Conservation (phyloP, 2,113 vertebrate species). For the Sinocyclocheilus anophthalmus region DNA sequence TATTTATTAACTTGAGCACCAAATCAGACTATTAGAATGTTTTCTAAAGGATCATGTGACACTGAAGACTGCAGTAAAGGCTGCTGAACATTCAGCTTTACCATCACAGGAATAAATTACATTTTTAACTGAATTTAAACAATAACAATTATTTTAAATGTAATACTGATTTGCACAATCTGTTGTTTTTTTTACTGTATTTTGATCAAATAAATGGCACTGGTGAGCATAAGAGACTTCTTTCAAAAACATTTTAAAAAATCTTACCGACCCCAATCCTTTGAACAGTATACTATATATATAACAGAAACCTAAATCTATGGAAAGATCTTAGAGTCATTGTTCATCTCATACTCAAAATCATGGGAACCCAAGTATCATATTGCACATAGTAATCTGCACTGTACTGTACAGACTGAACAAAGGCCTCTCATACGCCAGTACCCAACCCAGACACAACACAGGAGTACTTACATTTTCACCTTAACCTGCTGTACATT, state of each 20-base stretch:
- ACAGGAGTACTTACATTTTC: slow-evolving; percentile 67
- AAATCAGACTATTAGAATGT: background rate
- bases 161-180: background rate
- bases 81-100: background rate
- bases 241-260: background rate
- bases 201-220: no score
- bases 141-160: background rate
- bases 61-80: background rate
- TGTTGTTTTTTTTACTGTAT: background rate
- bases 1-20: background rate
- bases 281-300: background rate
- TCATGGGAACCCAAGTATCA: slow-evolving; percentile 50
- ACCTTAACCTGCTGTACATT: slow-evolving; percentile 52
- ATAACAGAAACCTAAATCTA: background rate
- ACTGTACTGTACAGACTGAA: slow-evolving; percentile 3
- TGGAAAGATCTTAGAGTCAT: slow-evolving; percentile 29
- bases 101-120: background rate
- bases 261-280: background rate
- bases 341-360: slow-evolving; percentile 35
- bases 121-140: background rate
- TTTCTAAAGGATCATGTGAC: background rate
- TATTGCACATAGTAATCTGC: slow-evolving; percentile 42
- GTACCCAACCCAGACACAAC: slow-evolving; percentile 50
- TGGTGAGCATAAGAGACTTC: background rate
- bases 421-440: slow-evolving; percentile 35